Evolutionary conservation across 1,140 invertebrate genomes (phyloP).

Genomic region (Drosophila watanabei): DNA sequence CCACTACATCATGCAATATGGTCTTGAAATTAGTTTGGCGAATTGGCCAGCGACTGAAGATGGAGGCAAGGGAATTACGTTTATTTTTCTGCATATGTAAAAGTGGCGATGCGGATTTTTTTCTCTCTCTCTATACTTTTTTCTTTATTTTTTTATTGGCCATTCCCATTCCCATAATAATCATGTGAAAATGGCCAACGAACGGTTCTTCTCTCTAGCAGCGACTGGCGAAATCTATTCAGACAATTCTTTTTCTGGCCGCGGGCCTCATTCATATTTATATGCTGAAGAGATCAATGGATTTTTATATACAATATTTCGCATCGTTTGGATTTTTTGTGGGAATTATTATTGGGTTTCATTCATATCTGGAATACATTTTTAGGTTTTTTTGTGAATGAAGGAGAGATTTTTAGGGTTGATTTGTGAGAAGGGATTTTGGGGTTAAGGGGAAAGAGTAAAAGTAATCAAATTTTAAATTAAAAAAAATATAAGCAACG

Average conservation of each 20-base stretch:
- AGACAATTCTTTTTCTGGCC: slow-evolving; percentile 37
- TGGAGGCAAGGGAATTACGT: slow-evolving; percentile 16
- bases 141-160: slow-evolving; percentile 52
- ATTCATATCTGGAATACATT: slow-evolving; percentile 29
- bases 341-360: slow-evolving; percentile 18
- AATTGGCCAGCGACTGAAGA: slow-evolving; percentile 26
- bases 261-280: slow-evolving; percentile 42
- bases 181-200: slow-evolving; percentile 74
- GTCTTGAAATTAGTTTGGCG: slow-evolving; percentile 63
- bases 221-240: slow-evolving; percentile 34
- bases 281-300: slow-evolving; percentile 43
- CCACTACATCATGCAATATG: slow-evolving; percentile 74
- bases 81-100: slow-evolving; percentile 45
- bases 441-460: neutral
- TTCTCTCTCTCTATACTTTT: neutral
- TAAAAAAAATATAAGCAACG: neutral
- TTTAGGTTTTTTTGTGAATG: slow-evolving; percentile 12
- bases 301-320: slow-evolving; percentile 24
- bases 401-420: slow-evolving; percentile 3
- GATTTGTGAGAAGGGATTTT: neutral
- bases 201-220: slow-evolving; percentile 57
- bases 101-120: slow-evolving; percentile 22
- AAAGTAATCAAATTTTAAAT: neutral
- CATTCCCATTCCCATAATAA: slow-evolving; percentile 66
- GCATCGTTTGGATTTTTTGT: slow-evolving; percentile 3